Percentiles rank a stretch among this genome's conserved stretches.
These are phyloP conservation scores for Hirtodrosophila duncani DNA, from an alignment of 2,888 invertebrate genomes.

Conservation along the genomic window DNA sequence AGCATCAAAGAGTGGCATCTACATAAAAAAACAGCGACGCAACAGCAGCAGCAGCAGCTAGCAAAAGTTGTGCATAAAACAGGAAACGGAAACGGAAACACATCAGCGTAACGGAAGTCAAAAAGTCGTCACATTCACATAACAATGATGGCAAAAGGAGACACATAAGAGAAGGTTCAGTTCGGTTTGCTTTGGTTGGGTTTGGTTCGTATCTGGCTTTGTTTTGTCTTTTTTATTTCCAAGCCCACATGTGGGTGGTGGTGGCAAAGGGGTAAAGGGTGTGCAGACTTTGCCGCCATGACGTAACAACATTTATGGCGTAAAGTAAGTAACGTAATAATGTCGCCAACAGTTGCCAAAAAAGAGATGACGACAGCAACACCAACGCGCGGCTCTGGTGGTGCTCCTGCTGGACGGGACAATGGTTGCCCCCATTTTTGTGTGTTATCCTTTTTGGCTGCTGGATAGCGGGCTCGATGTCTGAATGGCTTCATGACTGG, in stretches of 20 bases:
- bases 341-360: slow-evolving; percentile 64
- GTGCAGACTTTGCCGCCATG: no score
- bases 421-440: slow-evolving; percentile 44
- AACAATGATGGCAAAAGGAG: slow-evolving; percentile 72
- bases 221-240: slow-evolving; percentile 49
- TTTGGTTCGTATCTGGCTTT: no score
- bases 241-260: slow-evolving; percentile 15
- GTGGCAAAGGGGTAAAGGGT: slow-evolving; percentile 2
- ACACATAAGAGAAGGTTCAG: no score
- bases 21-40: slow-evolving; percentile 21
- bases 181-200: no score
- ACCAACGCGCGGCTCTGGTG: slow-evolving; percentile 28
- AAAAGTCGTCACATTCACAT: slow-evolving; percentile 74
- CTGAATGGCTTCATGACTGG: slow-evolving; percentile 23
- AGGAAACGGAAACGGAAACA: slow-evolving; percentile 77
- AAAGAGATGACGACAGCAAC: slow-evolving; percentile 15
- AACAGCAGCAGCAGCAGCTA: slow-evolving; percentile 16
- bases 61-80: slow-evolving; percentile 64
- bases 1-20: slow-evolving; percentile 15
- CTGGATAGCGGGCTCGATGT: slow-evolving; percentile 28
- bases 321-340: slow-evolving; percentile 68
- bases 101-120: slow-evolving; percentile 77
- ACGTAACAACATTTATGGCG: slow-evolving; percentile 72
- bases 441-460: slow-evolving; percentile 24
- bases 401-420: slow-evolving; percentile 18